phyloP scores from a whole-genome alignment of 2,113 vertebrate genomes.

The Lucifuga dentata region DNA sequence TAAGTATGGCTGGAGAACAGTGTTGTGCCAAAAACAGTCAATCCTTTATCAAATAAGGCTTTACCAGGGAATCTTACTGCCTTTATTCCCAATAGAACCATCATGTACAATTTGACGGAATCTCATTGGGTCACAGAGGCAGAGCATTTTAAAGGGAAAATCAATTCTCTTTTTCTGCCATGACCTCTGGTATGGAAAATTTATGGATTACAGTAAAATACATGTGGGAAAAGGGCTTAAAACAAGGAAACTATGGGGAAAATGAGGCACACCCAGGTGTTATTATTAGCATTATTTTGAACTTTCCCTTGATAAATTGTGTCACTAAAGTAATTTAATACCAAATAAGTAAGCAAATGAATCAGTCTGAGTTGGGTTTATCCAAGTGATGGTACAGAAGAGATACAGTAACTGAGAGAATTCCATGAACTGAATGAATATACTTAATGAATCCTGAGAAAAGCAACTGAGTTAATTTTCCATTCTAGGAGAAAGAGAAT shows the following conservation, averaged over 20 bases:
- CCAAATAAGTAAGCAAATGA: background rate
- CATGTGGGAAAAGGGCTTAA: background rate
- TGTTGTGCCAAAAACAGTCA: too few relatives aligned
- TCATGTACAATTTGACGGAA: conserved; percentile 10
- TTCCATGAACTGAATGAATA: background rate
- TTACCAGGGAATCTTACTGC: background rate
- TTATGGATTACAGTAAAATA: background rate
- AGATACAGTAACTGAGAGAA: background rate
- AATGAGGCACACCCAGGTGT: too few relatives aligned
- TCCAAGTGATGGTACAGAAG: background rate
- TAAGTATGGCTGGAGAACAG: too few relatives aligned
- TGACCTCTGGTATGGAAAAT: background rate
- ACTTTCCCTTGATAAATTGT: background rate
- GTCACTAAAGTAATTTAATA: conserved; percentile 1
- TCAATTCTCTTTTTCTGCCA: conserved; percentile 9
- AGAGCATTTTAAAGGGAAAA: conserved; percentile 10
- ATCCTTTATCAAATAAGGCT: too few relatives aligned
- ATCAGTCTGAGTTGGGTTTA: background rate
- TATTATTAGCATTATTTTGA: conserved; percentile 8
- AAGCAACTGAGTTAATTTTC: conserved; percentile 25
- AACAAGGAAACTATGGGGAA: background rate
- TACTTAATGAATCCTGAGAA: background rate
- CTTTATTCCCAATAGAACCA: conserved; percentile 9
- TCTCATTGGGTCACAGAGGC: conserved; percentile 27
- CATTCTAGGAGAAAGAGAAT: background rate